Conservation (phyloP, 1,140 invertebrate species). For the Tribolium castaneum region DNA sequence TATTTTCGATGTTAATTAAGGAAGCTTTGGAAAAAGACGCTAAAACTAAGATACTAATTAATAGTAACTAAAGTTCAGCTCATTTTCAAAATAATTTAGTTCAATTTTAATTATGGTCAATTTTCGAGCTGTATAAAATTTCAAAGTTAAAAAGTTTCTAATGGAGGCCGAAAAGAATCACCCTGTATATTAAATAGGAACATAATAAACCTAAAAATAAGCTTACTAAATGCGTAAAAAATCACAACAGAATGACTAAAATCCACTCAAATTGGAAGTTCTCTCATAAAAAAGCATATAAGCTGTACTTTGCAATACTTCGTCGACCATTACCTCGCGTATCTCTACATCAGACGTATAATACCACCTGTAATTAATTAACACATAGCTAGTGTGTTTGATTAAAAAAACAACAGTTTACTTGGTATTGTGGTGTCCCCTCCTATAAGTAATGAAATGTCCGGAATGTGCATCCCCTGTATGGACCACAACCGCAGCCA, state of each 20-base stretch:
- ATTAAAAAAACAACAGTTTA: constrained; percentile 46
- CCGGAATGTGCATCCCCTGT: constrained; percentile 86
- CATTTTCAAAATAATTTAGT: no score
- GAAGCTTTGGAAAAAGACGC: no score
- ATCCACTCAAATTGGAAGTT: constrained; percentile 57
- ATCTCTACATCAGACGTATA: constrained; percentile 77
- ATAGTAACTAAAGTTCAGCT: no score
- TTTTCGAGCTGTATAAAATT: no score
- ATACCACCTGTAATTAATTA: constrained; percentile 69
- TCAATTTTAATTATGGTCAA: no score
- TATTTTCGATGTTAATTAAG: no score
- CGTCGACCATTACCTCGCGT: constrained; percentile 73
- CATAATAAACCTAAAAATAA: constrained; percentile 18
- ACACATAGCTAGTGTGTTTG: background rate
- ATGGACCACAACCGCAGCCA: constrained; percentile 90
- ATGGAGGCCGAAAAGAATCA: no score
- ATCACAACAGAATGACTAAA: constrained; percentile 44
- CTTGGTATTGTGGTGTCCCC: constrained; percentile 70
- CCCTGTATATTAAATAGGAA: background rate
- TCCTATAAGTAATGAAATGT: constrained; percentile 92
- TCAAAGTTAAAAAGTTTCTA: no score
- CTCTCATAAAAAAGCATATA: constrained; percentile 78
- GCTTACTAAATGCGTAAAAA: constrained; percentile 18
- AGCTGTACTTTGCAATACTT: constrained; percentile 73
- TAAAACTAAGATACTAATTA: no score